These are phyloP conservation scores for Apogon talboti DNA, from an alignment of 2,797 vertebrate species.

Conservation along the genomic window DNA sequence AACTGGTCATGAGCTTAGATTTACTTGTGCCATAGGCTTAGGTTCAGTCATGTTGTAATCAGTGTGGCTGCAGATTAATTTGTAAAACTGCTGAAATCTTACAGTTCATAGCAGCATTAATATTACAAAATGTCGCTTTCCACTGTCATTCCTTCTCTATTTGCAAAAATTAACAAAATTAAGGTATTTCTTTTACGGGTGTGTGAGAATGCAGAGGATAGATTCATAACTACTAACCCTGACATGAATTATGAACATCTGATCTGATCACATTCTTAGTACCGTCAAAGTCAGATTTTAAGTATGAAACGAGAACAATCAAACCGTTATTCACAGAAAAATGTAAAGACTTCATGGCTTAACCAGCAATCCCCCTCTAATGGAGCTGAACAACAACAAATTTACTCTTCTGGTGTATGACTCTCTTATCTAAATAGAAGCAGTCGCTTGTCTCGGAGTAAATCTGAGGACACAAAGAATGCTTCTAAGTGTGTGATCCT, in stretches of 20 bases:
- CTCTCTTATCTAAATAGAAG: slow-evolving; percentile 30
- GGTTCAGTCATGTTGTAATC: too few species aligned
- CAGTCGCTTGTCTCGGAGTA: slow-evolving; percentile 22
- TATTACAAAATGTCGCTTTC: too few species aligned
- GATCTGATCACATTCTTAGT: slow-evolving; percentile 27
- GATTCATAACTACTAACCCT: neutral
- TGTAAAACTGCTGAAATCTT: too few species aligned
- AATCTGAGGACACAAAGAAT: slow-evolving; percentile 29
- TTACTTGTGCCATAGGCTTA: too few species aligned
- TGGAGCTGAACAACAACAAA: slow-evolving; percentile 23
- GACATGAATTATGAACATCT: slow-evolving; percentile 17
- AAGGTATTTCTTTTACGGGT: neutral
- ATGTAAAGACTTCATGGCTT: neutral
- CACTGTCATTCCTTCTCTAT: too few species aligned
- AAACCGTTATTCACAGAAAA: slow-evolving; percentile 19
- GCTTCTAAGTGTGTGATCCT: slow-evolving; percentile 33
- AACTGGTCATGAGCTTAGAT: too few species aligned
- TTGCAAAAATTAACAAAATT: too few species aligned
- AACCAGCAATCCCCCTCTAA: slow-evolving; percentile 9
- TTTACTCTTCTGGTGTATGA: slow-evolving; percentile 13
- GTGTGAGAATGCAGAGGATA: neutral
- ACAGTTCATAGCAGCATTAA: too few species aligned
- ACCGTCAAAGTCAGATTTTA: too few species aligned
- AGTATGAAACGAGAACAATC: slow-evolving; percentile 18
- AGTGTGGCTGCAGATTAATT: too few species aligned